Base-by-base conservation (phyloP, 1,140 invertebrate genomes). In the Drosophila pallidifrons region DNA sequence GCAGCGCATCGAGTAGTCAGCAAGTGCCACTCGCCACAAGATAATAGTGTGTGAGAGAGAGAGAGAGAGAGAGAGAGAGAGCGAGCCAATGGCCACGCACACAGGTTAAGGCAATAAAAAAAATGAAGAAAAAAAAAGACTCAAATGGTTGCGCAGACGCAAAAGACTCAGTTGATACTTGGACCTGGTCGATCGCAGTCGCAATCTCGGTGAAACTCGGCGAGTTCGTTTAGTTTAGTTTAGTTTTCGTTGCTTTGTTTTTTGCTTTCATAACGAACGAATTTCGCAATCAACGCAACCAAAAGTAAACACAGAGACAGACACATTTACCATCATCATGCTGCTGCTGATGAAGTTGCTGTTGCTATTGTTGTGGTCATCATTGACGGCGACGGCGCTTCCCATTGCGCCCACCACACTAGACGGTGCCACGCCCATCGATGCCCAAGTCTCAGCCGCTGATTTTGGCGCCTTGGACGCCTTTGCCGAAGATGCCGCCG, bases 111-210 rank as follows among this genome's bases (percentile, higher is more conserved):
- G 61, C 81, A 73, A 81, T 83, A 83, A 67, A 47, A 57, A 47
- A 47, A 59, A 28, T 2, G 2, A 30, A 32, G 38, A 41, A 45
- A 45, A 43, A 30, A 45, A 63, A 63, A 25, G 47, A 75, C 38
- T 65, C 41, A 80, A 88, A 88, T 72, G 68, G 82, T 91, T 91
- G 87, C 87, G 87, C 82, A 83, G 80, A 73, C 85, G 77, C 87
- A 30, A 55, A 38, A 52, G 54, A 65, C 63, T 91, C 87, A 91
- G 87, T 91, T 75, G 71, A 79, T 73, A 73, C 65, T 91, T 74
- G 80, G 75, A 81, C 49, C 74, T 72, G 66, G 72, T 43, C 67
- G 68, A 46, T 80, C 60, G 46, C 61, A 67, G 77, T 54, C 52
- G 38, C 45, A 15, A 30, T n/a, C 10, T 30, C 45, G 52, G 32